phyloP scores from a whole-genome alignment of 2,888 invertebrate genomes.

The Agapetus fuscipes region DNA sequence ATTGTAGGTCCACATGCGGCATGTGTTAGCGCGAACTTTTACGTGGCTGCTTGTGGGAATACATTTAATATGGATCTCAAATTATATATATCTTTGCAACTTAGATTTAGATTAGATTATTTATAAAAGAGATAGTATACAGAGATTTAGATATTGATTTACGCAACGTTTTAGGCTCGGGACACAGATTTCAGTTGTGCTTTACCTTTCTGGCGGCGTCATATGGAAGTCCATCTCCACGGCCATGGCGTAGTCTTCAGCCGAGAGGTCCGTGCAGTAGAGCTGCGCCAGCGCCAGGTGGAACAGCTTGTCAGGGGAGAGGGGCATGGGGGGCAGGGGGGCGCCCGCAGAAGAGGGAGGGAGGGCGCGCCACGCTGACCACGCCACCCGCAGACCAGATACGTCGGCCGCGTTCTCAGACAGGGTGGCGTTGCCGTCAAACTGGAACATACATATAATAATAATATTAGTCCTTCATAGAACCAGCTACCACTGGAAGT shows the following conservation, averaged over 20 bases:
- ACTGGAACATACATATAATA: slow-evolving; percentile 27
- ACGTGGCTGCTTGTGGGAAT: too few relatives aligned
- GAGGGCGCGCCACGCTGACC: slow-evolving; percentile 34
- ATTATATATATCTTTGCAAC: too few relatives aligned
- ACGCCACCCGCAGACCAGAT: slow-evolving; percentile 38
- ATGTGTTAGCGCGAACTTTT: too few relatives aligned
- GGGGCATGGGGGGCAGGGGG: slow-evolving; percentile 36
- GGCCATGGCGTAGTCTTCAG: slow-evolving; percentile 39
- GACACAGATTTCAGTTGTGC: background rate
- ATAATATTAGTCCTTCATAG: too few relatives aligned
- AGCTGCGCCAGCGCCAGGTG: slow-evolving; percentile 42
- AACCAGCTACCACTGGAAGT: too few relatives aligned
- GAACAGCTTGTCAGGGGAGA: slow-evolving; percentile 38
- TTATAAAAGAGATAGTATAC: too few relatives aligned
- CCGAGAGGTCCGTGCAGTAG: slow-evolving; percentile 40
- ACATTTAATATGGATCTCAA: too few relatives aligned
- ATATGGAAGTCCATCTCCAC: slow-evolving; percentile 43
- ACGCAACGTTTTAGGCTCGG: background rate
- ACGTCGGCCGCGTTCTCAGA: slow-evolving; percentile 46
- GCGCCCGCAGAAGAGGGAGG: slow-evolving; percentile 26
- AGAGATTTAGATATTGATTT: background rate
- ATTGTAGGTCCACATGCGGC: too few relatives aligned
- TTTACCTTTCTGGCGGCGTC: slow-evolving; percentile 40
- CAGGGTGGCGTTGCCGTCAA: slow-evolving; percentile 42
- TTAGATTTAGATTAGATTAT: background rate